Evolutionary conservation across 2,113 vertebrate genomes (phyloP), one percentile per base, ranked within the genome.

Genomic region (Hystrix cristata): DNA sequence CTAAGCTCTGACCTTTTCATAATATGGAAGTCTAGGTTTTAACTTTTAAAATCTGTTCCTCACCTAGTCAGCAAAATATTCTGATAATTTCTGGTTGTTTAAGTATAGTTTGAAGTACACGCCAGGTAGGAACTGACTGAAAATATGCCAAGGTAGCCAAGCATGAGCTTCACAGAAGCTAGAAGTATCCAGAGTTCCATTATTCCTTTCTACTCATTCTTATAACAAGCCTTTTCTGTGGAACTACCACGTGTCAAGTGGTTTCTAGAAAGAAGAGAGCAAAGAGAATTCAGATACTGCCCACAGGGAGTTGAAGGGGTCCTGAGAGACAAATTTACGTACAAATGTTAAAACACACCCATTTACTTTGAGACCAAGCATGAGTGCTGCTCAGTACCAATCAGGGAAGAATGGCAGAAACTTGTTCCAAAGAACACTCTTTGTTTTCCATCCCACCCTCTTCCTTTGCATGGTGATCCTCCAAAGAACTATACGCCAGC

Each of bases 1-100:
- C 57, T 69, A 65, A 83, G 83, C 76, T 87, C 90, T 94, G 72
- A 27, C 57, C 81, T 88, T 82, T 85, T 90, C 78, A 87, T 48
- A n/a, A 62, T 15, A 25, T 0, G 7, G 43, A 89, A 43, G 12
- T 60, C 48, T 34, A 51, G 88, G 15, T 74, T 83, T 72, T 48
- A 55, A 48, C 67, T 82, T 86, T 93, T 59, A 79, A 80, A 53
- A 57, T 85, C 76, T 65, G 4, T 65, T 82, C 16, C 67, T 87
- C 4, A 21, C 7, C 29, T 74, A 29, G 46, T 94, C 78, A 71
- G 74, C 38, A 71, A 94, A 96, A 90, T 43, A 51, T 81, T 86
- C 69, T 57, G 67, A 62, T 71, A 38, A 71, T 62, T 90, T 82
- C 74, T 55, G 46, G 65, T 69, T 51, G 55, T 7, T 86, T 95